Evolutionary conservation across 2,113 vertebrate species (phyloP).

Genomic region (Chunga burmeisteri): DNA sequence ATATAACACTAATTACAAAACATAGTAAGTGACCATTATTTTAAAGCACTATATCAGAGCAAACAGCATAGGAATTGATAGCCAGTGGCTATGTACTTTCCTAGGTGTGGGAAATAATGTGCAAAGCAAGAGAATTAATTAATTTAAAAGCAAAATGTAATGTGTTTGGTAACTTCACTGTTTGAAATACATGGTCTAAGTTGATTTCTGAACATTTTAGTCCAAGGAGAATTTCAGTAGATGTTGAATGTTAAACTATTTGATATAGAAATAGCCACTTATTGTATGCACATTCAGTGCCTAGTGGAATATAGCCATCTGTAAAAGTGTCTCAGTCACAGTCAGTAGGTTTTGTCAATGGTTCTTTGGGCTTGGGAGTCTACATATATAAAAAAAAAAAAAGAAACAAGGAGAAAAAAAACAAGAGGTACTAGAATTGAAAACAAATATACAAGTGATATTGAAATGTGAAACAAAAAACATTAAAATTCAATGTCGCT

Average conservation of each 20-base stretch:
- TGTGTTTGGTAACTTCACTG: not conserved
- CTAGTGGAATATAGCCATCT: not conserved
- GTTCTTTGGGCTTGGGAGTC: not conserved
- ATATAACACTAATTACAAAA: not conserved
- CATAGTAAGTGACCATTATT: not conserved
- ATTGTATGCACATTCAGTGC: not conserved
- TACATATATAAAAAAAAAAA: not conserved
- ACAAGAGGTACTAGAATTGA: not conserved
- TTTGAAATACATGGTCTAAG: not conserved
- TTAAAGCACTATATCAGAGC: not conserved
- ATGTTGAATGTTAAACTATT: not conserved
- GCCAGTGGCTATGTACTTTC: not conserved
- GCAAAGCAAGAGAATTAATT: not conserved
- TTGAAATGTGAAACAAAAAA: not conserved
- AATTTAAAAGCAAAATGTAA: not conserved
- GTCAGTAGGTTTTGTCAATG: not conserved
- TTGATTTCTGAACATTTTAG: not conserved
- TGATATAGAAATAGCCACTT: not conserved
- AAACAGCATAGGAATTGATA: not conserved
- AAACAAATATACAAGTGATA: not conserved
- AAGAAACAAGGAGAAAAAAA: not conserved
- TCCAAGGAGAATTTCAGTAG: not conserved
- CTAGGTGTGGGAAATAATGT: not conserved
- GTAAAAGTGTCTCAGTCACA: not conserved
- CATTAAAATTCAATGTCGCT: not conserved